Evolutionary conservation across 2,113 vertebrate genomes (phyloP), one percentile per base, ranked within the genome.

Genomic region (Psilopsiagon aymara): DNA sequence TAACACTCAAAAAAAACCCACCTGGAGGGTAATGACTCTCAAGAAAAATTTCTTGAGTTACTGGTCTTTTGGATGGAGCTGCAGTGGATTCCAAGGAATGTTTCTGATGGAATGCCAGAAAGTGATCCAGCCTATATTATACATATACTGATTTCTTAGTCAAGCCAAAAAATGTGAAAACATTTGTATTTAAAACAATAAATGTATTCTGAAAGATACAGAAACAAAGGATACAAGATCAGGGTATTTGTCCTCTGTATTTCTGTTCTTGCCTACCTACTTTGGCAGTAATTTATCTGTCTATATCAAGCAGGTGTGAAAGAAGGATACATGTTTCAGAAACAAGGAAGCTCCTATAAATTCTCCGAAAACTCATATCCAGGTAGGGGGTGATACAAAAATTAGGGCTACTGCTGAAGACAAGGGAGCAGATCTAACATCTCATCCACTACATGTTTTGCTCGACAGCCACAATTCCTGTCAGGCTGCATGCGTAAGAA

Each of bases 101-200:
- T 44, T 59, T 93, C 79, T 93, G 82, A 71, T 80, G 21, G 28
- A 13, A 73, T 82, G 70, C 94, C 92, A 95, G 74, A 59, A 71
- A 31, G 14, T 76, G 39, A 79, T 96, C 20, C 57, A 85, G 43
- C 57, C 63, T n/a, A 53, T 19, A 57, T 81, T 57, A 28, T 73
- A 68, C 8, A 55, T 60, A 15, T 60, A 79, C 59, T 1, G 0
- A 27, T 69, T 92, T 82, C n/a, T 70, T 12, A 49, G 31, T 82
- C 53, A 78, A 82, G 15, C 28, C 80, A 78, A 59, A 70, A 85
- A 94, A 67, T 49, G n/a, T 87, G 37, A 92, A 96, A 88, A 80
- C 15, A 44, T 51, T 78, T 71, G 35, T 35, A 51, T 55, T 88
- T 43, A 0, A 31, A 43, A 46, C 64, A 74, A 43, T 5, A 71